These are phyloP conservation scores for Cryptotermes secundus DNA, from an alignment of 1,140 invertebrate genomes.

Conservation along the genomic window DNA sequence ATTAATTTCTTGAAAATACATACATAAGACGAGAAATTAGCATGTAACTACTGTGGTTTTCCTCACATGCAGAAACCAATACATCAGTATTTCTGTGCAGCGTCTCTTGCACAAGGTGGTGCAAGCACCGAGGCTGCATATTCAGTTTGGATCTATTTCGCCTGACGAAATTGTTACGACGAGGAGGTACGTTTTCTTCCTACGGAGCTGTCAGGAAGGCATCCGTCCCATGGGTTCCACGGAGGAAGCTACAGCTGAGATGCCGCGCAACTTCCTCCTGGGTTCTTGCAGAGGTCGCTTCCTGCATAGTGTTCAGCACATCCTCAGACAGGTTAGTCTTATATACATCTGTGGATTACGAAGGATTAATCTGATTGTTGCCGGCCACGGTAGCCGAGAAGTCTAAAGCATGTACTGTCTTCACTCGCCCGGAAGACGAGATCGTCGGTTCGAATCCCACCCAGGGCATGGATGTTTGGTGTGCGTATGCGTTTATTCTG, in stretches of 20 bases:
- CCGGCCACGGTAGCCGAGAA: no score
- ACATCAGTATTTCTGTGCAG: constrained; percentile 46
- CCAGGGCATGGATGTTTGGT: no score
- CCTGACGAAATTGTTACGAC: constrained; percentile 48
- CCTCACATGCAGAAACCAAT: no score
- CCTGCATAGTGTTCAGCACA: constrained; percentile 52
- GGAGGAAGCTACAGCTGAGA: constrained; percentile 54
- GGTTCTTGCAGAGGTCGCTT: constrained; percentile 60
- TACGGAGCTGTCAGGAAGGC: constrained; percentile 58
- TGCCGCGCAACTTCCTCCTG: constrained; percentile 63
- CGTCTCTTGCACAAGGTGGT: constrained; percentile 64
- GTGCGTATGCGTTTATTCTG: no score
- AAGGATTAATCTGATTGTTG: no score
- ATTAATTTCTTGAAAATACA: no score
- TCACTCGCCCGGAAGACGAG: no score
- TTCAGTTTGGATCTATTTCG: constrained; percentile 62
- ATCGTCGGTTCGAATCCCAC: no score
- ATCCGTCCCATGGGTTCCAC: constrained; percentile 54
- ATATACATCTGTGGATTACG: no score
- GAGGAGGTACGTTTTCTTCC: constrained; percentile 63
- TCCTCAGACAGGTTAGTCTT: constrained; percentile 46
- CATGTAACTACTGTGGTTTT: no score
- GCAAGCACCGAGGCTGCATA: constrained; percentile 64
- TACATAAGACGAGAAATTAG: no score
- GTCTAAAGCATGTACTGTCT: no score